phyloP scores from a whole-genome alignment of 2,888 invertebrate genomes.

The Lutraria lutraria region DNA sequence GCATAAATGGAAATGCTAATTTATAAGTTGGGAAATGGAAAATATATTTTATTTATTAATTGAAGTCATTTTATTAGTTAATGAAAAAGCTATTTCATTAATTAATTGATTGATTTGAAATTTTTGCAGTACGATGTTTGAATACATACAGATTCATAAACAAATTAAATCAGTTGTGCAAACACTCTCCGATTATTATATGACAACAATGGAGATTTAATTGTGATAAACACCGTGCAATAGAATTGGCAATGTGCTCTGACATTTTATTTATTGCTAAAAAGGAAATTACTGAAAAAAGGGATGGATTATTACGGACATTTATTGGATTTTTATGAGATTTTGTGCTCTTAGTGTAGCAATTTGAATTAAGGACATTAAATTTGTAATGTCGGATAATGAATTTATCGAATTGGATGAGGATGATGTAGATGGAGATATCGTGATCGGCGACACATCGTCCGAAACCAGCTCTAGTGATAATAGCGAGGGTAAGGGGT shows the following conservation, averaged over 20 bases:
- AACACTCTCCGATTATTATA: neutral
- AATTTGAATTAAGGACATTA: neutral
- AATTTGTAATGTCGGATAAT: conserved; percentile 71
- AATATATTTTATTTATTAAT: too few relatives aligned
- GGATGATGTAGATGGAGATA: conserved; percentile 70
- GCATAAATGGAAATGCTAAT: too few relatives aligned
- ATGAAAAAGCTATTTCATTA: too few relatives aligned
- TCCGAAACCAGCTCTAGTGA: conserved; percentile 55
- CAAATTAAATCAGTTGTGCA: neutral
- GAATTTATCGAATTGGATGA: conserved; percentile 73
- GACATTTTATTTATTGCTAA: neutral
- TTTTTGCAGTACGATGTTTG: neutral
- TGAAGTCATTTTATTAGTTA: too few relatives aligned
- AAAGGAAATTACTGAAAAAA: neutral
- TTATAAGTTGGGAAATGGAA: too few relatives aligned
- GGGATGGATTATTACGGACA: neutral
- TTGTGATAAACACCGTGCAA: neutral
- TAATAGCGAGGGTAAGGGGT: conserved; percentile 51
- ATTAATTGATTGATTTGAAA: too few relatives aligned
- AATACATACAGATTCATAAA: neutral
- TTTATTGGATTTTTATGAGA: neutral
- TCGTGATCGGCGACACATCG: conserved; percentile 71
- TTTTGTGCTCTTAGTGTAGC: neutral
- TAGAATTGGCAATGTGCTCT: neutral
- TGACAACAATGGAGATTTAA: neutral